Base-by-base conservation (phyloP, 2,113 vertebrate species). In the Oostethus manadensis region DNA sequence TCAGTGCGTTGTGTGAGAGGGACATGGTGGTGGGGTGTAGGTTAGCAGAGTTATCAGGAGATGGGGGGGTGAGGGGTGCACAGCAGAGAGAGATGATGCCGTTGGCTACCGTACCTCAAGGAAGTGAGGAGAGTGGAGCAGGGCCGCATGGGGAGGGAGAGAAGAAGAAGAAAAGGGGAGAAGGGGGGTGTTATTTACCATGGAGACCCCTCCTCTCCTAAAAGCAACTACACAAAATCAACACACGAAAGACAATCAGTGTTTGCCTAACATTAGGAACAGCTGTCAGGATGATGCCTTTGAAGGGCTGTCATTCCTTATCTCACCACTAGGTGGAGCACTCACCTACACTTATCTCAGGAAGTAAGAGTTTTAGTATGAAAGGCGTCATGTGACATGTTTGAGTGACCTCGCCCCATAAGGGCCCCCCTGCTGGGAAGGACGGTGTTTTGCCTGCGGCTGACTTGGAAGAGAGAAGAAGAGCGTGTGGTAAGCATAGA, bases 101-200 rank as follows among this genome's bases (percentile, higher is more conserved):
- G 67, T 83, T 82, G 80, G 74, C 83, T 84, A 81, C 78, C 63
- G 55, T 88, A 88, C 86, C 86, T 88, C 86, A 79, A 76, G 73
- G 84, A 81, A 84, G 81, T 74, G 74, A 81, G 81, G 80, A 83
- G 83, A 85, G 83, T 63, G 80, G 80, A 78, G 66, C 58, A 76
- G 73, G 74, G 83, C 80, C 17, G 83, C 84, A 79, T 66, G 56
- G 63, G 70, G 73, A 73, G 51, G 70, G 60, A 78, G 73, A 71
- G 64, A 58, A 75, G 66, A 84, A 77, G 35, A 69, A 79, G 68
- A 81, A 42, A 73, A 71, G 18, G 64, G 71, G 14, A 73, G 65
- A 79, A 64, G 62, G 77, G 68, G 69, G 29, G 29, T 20, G 68
- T 86, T 86, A 79, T 74, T 78, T 77, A 54, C 62, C 48, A 18